A percentile compares a stretch with the other conserved stretches of the same genome.
These are phyloP conservation scores for Atherinosoma microstoma DNA, from an alignment of 2,797 vertebrate genomes.

Conservation along the genomic window DNA sequence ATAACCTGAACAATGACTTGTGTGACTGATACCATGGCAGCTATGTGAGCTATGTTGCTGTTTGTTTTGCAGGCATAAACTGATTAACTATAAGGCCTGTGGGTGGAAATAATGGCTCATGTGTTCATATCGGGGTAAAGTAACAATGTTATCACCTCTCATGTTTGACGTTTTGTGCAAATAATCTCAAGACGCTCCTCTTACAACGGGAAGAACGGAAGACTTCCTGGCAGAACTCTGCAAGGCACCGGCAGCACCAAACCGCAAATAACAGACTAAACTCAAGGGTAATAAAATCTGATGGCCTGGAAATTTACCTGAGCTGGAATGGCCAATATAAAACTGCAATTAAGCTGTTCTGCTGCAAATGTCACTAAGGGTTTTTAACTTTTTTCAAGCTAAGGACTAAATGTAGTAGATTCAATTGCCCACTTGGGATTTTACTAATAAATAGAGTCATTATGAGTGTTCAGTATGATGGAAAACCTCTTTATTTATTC, in stretches of 20 bases:
- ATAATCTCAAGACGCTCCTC: constrained; percentile 36
- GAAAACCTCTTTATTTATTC: background rate
- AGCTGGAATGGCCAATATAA: constrained; percentile 36
- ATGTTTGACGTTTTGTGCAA: constrained; percentile 28
- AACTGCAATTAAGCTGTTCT: constrained; percentile 33
- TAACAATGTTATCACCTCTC: constrained; percentile 28
- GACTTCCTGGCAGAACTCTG: constrained; percentile 42
- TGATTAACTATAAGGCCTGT: constrained; percentile 13
- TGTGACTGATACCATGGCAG: constrained; percentile 5
- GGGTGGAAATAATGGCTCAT: constrained; percentile 13
- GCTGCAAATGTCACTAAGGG: constrained; percentile 14
- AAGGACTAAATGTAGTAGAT: constrained; percentile 4
- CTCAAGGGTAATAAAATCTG: constrained; percentile 54
- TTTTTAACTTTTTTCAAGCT: background rate
- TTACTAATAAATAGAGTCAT: background rate
- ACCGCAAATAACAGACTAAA: constrained; percentile 52
- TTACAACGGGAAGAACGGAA: constrained; percentile 28
- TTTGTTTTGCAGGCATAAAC: constrained; percentile 27
- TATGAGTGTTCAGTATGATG: constrained; percentile 9
- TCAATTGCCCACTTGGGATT: background rate
- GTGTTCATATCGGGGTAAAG: constrained; percentile 14
- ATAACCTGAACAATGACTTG: constrained; percentile 4
- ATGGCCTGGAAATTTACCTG: constrained; percentile 56
- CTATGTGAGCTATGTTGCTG: constrained; percentile 7
- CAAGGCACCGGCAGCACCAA: constrained; percentile 32